Conservation (phyloP, 2,888 invertebrate genomes). For the Bursaphelenchus okinawaensis region DNA sequence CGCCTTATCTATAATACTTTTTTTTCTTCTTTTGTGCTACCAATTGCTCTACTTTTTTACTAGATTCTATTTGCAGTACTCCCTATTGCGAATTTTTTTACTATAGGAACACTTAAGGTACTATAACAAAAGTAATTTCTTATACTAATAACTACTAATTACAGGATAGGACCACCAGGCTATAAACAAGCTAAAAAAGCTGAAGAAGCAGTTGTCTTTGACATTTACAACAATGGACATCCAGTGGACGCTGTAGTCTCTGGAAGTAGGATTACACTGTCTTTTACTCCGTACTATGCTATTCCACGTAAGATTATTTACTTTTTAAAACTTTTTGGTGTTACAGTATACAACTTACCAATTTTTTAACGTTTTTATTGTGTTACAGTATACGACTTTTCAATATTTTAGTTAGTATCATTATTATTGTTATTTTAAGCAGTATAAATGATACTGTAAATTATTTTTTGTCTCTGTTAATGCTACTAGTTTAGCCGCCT, state of each 20-base stretch:
- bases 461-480: no score
- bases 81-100: constrained; percentile 22
- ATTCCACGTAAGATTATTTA: constrained; percentile 47
- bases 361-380: no score
- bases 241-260: constrained; percentile 57
- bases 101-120: constrained; percentile 22
- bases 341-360: no score
- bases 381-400: background rate
- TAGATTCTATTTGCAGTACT: no score
- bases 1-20: no score
- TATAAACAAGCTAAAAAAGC: constrained; percentile 26
- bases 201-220: constrained; percentile 49
- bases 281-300: constrained; percentile 54
- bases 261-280: constrained; percentile 52
- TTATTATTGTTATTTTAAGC: background rate
- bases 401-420: background rate
- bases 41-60: no score
- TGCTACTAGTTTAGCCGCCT: constrained; percentile 39
- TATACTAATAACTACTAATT: constrained; percentile 16
- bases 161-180: constrained; percentile 11
- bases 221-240: constrained; percentile 56
- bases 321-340: no score
- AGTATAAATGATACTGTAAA: background rate
- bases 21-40: no score
- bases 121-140: constrained; percentile 22